phyloP scores from a whole-genome alignment of 2,113 vertebrate genomes.

The Numida meleagris region DNA sequence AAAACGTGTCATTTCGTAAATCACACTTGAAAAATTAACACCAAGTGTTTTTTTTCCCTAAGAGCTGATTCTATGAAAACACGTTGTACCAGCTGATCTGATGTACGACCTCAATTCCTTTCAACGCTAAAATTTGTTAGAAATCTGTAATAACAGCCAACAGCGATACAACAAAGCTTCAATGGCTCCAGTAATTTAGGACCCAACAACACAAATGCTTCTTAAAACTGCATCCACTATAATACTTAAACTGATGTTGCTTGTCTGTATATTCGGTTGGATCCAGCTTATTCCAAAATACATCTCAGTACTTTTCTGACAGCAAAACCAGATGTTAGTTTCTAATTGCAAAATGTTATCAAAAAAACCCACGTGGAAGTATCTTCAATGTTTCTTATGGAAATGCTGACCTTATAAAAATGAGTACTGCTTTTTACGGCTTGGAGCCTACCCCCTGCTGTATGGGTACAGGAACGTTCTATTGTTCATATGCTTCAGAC shows the following conservation, averaged over 20 bases:
- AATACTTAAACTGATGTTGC: neutral
- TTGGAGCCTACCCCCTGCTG: neutral
- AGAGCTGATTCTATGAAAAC: neutral
- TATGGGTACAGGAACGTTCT: neutral
- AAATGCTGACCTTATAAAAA: neutral
- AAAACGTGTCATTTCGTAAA: neutral
- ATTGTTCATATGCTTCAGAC: neutral
- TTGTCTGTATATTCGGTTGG: neutral
- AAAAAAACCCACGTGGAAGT: neutral
- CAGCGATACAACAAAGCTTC: neutral
- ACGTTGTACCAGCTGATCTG: neutral
- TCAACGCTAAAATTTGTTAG: neutral
- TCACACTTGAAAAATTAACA: neutral
- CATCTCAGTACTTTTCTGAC: neutral
- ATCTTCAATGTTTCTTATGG: neutral
- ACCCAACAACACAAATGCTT: neutral
- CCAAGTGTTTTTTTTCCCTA: neutral
- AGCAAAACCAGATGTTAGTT: neutral
- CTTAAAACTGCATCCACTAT: neutral
- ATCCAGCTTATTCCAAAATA: neutral
- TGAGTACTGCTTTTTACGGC: neutral
- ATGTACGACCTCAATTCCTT: neutral
- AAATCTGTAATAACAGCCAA: neutral
- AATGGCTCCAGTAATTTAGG: neutral
- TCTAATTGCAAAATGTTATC: neutral